phyloP scores from a whole-genome alignment of 37 sponge, comb jelly and placozoan genomes.

The Mnemiopsis leidyi region DNA sequence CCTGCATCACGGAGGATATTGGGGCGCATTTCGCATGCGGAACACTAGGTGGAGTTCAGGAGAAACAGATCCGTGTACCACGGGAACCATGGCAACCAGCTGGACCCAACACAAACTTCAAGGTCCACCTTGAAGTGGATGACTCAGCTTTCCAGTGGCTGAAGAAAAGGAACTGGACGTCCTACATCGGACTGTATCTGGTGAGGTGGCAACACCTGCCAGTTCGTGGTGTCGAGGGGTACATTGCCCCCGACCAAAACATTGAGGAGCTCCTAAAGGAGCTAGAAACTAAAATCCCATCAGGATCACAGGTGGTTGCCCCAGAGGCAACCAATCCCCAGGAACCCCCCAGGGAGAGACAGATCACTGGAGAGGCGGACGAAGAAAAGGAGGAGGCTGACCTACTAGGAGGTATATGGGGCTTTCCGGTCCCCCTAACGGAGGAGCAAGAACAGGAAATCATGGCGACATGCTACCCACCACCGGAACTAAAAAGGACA shows the following conservation, averaged over 20 bases:
- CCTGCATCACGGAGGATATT: neutral
- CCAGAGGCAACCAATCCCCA: no score
- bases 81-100: neutral
- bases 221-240: no score
- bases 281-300: neutral
- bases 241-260: neutral
- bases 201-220: no score
- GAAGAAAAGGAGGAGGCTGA: neutral
- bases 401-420: neutral
- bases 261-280: neutral
- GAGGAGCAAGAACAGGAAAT: neutral
- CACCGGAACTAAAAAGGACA: neutral
- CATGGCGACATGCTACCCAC: neutral
- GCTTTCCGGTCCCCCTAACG: neutral
- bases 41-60: neutral
- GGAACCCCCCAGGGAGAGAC: neutral
- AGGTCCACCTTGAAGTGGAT: no score
- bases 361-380: neutral
- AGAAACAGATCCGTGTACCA: neutral
- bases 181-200: constrained; percentile 1
- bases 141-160: neutral
- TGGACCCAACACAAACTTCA: no score
- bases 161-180: neutral
- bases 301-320: neutral
- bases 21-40: neutral